Evolutionary conservation across 2,113 vertebrate species (phyloP).

Genomic region (Ivindomyrus marchei): DNA sequence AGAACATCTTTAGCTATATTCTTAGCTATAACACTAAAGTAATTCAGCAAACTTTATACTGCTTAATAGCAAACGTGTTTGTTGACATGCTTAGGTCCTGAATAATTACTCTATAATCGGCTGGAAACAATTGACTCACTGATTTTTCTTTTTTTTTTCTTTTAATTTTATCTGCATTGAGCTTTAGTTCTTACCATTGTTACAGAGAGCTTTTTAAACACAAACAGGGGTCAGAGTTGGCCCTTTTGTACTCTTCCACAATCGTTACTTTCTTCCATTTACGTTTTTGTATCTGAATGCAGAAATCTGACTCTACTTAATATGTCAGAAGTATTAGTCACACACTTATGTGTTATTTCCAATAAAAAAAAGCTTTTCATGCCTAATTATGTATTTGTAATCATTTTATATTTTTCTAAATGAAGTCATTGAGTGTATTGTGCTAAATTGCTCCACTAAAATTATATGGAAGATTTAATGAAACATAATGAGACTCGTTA

Average conservation of each 20-base stretch:
- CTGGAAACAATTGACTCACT: background rate
- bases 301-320: background rate
- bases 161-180: background rate
- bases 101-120: background rate
- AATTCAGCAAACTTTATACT: background rate
- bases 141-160: background rate
- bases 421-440: background rate
- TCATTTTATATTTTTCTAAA: background rate
- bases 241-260: background rate
- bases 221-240: background rate
- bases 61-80: background rate
- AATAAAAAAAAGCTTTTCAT: slow-evolving; percentile 23
- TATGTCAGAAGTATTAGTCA: slow-evolving; percentile 21
- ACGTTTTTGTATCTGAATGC: slow-evolving; percentile 23
- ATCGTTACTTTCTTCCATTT: slow-evolving; percentile 16
- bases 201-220: background rate
- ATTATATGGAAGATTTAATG: background rate
- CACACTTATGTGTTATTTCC: slow-evolving; percentile 18
- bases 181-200: background rate
- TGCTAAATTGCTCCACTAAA: background rate
- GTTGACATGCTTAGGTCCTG: background rate
- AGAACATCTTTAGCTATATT: slow-evolving; percentile 7
- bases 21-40: background rate
- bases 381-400: background rate
- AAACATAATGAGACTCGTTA: background rate